Percentiles rank a stretch among this genome's conserved stretches.
These are phyloP conservation scores for Latrodectus hesperus DNA, from an alignment of 2,888 invertebrate species.

Conservation along the genomic window DNA sequence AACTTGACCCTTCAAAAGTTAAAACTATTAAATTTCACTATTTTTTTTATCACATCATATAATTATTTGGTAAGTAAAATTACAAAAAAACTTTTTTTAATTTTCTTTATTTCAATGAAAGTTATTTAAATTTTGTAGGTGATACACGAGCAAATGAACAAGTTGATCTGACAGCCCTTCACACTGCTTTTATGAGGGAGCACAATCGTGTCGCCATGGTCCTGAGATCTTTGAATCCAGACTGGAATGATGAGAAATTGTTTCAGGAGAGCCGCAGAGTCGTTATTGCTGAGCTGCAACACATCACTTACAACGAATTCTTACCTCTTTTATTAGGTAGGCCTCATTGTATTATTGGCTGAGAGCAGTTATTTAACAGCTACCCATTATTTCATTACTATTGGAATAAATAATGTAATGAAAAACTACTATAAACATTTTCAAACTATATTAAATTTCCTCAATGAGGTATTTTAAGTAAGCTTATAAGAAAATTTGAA, in stretches of 20 bases:
- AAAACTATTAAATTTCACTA: neutral
- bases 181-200: conserved; percentile 88
- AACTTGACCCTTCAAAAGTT: neutral
- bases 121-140: conserved; percentile 75
- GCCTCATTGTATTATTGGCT: neutral
- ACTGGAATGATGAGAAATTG: conserved; percentile 85
- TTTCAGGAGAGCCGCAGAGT: conserved; percentile 87
- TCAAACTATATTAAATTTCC: too few relatives aligned
- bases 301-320: conserved; percentile 89
- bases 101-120: neutral
- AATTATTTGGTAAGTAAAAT: neutral
- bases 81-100: neutral
- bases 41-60: neutral
- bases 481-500: too few relatives aligned
- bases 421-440: too few relatives aligned
- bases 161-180: conserved; percentile 88
- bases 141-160: conserved; percentile 91
- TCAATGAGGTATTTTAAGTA: too few relatives aligned
- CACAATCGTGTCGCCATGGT: conserved; percentile 85
- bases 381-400: too few relatives aligned
- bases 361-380: too few relatives aligned
- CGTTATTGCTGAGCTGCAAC: conserved; percentile 88
- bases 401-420: too few relatives aligned
- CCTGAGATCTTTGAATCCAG: conserved; percentile 81
- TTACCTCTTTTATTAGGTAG: conserved; percentile 84